Conservation (phyloP, 2,888 invertebrate genomes). For the Meliscaeva auricollis region DNA sequence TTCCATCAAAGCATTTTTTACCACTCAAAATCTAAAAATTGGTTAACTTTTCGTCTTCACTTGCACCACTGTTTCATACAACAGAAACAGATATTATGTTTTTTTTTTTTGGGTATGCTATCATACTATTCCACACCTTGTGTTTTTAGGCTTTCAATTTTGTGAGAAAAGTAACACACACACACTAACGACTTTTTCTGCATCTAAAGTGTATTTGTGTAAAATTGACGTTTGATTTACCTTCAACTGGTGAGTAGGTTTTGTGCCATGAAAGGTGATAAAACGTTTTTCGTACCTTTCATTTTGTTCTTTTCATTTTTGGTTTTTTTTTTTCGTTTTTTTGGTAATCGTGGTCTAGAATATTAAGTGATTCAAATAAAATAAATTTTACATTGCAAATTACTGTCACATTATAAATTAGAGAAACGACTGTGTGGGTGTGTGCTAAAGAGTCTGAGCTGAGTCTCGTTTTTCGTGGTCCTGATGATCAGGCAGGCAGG, state of each 20-base stretch:
- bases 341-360: slow-evolving; percentile 59
- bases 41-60: background rate
- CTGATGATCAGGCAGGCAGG: too few species aligned
- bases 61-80: background rate
- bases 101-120: background rate
- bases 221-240: slow-evolving; percentile 71
- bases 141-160: slow-evolving; percentile 9
- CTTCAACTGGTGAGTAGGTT: slow-evolving; percentile 36
- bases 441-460: background rate
- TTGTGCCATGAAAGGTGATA: slow-evolving; percentile 30
- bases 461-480: background rate
- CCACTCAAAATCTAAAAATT: too few species aligned
- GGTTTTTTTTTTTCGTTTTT: slow-evolving; percentile 23
- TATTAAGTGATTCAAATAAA: slow-evolving; percentile 63
- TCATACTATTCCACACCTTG: background rate
- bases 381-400: slow-evolving; percentile 66
- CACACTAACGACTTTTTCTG: slow-evolving; percentile 22
- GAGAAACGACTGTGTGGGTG: slow-evolving; percentile 7
- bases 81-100: background rate
- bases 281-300: slow-evolving; percentile 26
- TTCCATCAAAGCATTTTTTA: too few species aligned
- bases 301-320: background rate
- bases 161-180: background rate
- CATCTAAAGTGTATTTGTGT: slow-evolving; percentile 48
- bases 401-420: slow-evolving; percentile 73